A percentile compares a stretch with the other conserved stretches of the same genome.
These are phyloP conservation scores for Chloropsis hardwickii DNA, from an alignment of 2,113 vertebrate species.

Conservation along the genomic window DNA sequence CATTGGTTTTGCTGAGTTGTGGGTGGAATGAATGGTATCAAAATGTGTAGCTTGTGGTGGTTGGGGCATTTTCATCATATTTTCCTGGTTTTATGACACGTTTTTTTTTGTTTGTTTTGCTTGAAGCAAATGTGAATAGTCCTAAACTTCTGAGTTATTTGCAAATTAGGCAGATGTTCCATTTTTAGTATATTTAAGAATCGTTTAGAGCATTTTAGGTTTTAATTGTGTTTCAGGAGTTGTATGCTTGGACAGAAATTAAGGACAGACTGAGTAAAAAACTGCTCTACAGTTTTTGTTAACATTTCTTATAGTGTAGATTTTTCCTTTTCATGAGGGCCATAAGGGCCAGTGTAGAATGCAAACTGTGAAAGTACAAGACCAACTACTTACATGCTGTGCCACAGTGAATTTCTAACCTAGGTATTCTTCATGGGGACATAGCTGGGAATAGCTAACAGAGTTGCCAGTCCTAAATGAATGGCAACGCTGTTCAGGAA, in stretches of 20 bases:
- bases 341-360: background rate
- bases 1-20: background rate
- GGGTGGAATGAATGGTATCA: background rate
- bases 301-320: background rate
- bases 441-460: background rate
- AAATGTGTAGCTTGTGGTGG: background rate
- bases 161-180: background rate
- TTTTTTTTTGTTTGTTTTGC: background rate
- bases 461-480: background rate
- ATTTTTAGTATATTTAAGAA: background rate
- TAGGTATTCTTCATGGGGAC: background rate
- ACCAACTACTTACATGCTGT: background rate
- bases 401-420: background rate
- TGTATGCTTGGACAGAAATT: background rate
- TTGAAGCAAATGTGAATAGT: background rate
- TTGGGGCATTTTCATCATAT: background rate
- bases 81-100: background rate
- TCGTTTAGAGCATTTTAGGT: background rate
- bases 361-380: background rate
- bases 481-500: accelerated
- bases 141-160: background rate
- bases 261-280: background rate
- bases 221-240: background rate
- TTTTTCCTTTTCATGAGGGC: background rate
- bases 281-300: background rate